Conservation (phyloP, 2,113 vertebrate species). For the Podocnemis expansa region DNA sequence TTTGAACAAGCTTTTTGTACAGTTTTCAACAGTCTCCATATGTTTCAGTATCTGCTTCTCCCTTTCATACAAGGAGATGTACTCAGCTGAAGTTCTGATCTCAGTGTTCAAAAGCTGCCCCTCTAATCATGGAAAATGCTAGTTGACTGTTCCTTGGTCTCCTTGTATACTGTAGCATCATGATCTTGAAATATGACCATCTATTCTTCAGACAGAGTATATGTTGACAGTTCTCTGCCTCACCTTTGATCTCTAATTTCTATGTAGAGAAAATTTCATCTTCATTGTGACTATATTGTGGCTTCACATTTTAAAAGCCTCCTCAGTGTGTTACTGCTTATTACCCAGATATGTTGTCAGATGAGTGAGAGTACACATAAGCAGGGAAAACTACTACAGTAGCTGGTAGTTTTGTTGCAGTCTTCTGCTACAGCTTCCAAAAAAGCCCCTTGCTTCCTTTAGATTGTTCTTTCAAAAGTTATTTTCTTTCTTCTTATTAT, state of each 20-base stretch:
- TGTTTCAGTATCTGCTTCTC: neutral
- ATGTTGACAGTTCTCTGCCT: neutral
- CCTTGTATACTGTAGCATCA: neutral
- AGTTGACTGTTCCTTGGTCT: neutral
- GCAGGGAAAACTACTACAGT: neutral
- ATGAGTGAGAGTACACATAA: neutral
- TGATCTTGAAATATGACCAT: neutral
- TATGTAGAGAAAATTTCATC: neutral
- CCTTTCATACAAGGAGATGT: constrained; percentile 7
- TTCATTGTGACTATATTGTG: neutral
- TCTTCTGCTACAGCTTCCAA: neutral
- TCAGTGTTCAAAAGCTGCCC: neutral
- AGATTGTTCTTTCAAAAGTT: neutral
- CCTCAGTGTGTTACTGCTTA: neutral
- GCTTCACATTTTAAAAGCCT: constrained; percentile 1
- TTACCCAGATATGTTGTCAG: neutral
- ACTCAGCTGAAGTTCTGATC: neutral
- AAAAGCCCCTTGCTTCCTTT: neutral
- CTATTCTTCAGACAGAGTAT: neutral
- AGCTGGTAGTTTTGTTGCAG: neutral
- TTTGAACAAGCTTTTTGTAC: constrained; percentile 29
- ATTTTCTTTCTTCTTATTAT: neutral
- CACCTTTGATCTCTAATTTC: constrained; percentile 7
- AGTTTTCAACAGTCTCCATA: neutral
- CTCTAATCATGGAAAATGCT: neutral